Percentiles rank a stretch among this genome's conserved stretches.
Evolutionary conservation across 2,888 invertebrate genomes (phyloP).

Genomic region (Clistopyga incitator): DNA sequence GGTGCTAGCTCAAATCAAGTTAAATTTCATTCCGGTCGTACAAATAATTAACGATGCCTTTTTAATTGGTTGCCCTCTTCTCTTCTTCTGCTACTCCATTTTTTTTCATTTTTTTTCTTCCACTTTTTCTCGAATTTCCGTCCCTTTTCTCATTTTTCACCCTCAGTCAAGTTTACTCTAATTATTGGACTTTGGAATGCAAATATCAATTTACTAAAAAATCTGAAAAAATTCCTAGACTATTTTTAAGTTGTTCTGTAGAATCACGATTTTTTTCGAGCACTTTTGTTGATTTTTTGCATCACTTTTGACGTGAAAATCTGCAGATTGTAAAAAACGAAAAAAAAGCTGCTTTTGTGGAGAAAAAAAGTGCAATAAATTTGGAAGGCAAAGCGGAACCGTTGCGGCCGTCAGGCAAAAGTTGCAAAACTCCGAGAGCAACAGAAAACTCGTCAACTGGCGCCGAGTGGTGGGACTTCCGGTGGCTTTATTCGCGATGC

Average conservation of each 20-base stretch:
- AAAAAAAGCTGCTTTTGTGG: background rate
- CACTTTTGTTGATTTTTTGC: too few relatives aligned
- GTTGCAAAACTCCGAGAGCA: constrained; percentile 26
- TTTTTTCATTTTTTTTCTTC: background rate
- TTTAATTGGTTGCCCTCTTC: constrained; percentile 48
- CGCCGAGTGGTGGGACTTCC: constrained; percentile 31
- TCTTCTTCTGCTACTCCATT: too few relatives aligned
- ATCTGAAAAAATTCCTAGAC: too few relatives aligned
- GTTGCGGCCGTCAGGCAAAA: background rate
- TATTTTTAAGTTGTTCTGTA: too few relatives aligned
- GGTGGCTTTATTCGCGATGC: constrained; percentile 19
- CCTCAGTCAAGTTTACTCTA: too few relatives aligned
- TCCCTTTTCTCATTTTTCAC: too few relatives aligned
- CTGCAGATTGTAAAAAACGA: too few relatives aligned
- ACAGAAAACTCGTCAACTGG: constrained; percentile 5
- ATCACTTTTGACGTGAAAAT: background rate
- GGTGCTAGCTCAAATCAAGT: constrained; percentile 53
- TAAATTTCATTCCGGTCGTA: constrained; percentile 38
- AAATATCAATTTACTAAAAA: too few relatives aligned
- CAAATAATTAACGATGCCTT: constrained; percentile 42
- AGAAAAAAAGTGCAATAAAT: background rate
- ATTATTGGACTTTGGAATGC: too few relatives aligned
- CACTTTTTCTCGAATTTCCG: too few relatives aligned
- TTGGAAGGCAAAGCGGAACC: background rate
- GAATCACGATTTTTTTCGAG: too few relatives aligned